Percentiles rank a stretch among this genome's conserved stretches.
phyloP scores from a whole-genome alignment of 2,888 invertebrate species.

The Athalia cordata region DNA sequence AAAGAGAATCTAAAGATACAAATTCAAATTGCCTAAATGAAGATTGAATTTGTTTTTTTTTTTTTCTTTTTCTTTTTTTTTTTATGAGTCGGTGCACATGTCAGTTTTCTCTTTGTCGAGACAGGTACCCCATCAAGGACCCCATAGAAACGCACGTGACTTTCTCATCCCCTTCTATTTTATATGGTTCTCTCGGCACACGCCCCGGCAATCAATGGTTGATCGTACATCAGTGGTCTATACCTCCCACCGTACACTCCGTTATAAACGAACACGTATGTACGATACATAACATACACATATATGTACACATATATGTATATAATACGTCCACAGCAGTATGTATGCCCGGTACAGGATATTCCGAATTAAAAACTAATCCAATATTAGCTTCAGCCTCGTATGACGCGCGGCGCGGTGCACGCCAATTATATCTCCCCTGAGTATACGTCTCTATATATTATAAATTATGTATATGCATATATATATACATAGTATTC shows the following conservation, averaged over 20 bases:
- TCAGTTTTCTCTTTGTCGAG: slow-evolving; percentile 10
- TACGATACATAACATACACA: not conserved
- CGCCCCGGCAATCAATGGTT: slow-evolving; percentile 63
- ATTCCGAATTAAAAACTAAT: slow-evolving; percentile 68
- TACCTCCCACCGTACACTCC: not conserved
- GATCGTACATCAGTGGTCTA: slow-evolving; percentile 58
- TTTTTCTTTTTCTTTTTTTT: too few species aligned
- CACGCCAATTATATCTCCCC: slow-evolving; percentile 58
- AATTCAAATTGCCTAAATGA: too few species aligned
- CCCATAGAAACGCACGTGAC: slow-evolving; percentile 30
- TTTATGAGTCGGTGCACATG: too few species aligned
- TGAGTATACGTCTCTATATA: slow-evolving; percentile 35
- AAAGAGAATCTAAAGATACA: too few species aligned
- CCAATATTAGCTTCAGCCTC: slow-evolving; percentile 60
- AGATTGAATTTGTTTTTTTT: too few species aligned
- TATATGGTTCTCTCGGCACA: slow-evolving; percentile 48
- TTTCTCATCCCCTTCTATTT: slow-evolving; percentile 24
- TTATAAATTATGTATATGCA: slow-evolving; percentile 4
- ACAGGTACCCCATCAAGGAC: slow-evolving; percentile 25
- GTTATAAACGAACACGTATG: not conserved
- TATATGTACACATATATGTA: not conserved
- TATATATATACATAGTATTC: slow-evolving; percentile 13
- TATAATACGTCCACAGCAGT: not conserved
- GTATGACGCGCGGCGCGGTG: slow-evolving; percentile 53
- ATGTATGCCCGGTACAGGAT: slow-evolving; percentile 32